These are phyloP conservation scores for Lipophrys pholis DNA, from an alignment of 2,113 vertebrate genomes.

Conservation along the genomic window DNA sequence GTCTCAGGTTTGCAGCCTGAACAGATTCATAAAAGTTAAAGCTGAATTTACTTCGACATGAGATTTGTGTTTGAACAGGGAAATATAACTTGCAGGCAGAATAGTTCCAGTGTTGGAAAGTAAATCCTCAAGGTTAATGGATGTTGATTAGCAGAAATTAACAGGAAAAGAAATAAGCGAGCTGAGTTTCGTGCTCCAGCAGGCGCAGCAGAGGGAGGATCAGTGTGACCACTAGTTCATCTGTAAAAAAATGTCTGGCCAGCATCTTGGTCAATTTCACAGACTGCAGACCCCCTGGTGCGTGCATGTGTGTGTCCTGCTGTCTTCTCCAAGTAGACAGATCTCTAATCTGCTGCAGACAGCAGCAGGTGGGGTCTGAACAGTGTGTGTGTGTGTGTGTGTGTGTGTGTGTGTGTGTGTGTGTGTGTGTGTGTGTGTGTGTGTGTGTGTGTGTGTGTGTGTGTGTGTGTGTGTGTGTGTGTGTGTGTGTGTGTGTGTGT, in stretches of 20 bases:
- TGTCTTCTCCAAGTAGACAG: conserved; percentile 70
- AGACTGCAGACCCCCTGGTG: conserved; percentile 57
- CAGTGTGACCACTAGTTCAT: conserved; percentile 16
- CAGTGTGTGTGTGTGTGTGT: conserved; percentile 44
- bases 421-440: conserved; percentile 23
- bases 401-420: conserved; percentile 51
- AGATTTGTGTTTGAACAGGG: too few species aligned
- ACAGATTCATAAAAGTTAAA: too few species aligned
- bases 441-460: conserved; percentile 36
- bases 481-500: conserved; percentile 40
- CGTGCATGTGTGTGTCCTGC: conserved; percentile 66
- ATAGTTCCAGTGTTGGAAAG: too few species aligned
- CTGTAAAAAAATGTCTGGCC: conserved; percentile 51
- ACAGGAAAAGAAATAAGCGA: too few species aligned
- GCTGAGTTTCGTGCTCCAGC: too few species aligned
- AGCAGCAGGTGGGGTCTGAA: conserved; percentile 68
- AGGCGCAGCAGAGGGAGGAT: conserved; percentile 3
- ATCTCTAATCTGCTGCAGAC: conserved; percentile 77
- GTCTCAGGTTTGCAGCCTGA: too few species aligned
- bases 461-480: conserved; percentile 20
- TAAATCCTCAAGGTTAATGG: too few species aligned
- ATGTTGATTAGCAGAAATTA: too few species aligned
- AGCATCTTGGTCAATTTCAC: conserved; percentile 73
- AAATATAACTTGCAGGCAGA: too few species aligned
- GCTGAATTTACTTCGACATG: too few species aligned